Evolutionary conservation across 2,888 invertebrate species (phyloP), one percentile per base, ranked within the genome.

Genomic region (Drosophila atroscutellata): DNA sequence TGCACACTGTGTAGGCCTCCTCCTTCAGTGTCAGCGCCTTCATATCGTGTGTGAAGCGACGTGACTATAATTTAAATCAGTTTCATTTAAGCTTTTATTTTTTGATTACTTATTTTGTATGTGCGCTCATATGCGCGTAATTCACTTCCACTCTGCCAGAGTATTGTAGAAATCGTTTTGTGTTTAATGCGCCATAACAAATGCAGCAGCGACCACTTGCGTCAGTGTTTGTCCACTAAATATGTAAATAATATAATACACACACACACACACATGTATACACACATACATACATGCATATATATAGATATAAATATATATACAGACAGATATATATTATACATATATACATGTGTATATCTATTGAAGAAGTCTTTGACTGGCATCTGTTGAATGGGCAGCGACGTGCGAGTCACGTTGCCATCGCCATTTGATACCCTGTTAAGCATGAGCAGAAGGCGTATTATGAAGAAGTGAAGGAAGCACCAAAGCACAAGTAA

Each of bases 131-230:
- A 66, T 69, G 58, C 58, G 63, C 61, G 55, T 59, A 78, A 75
- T 73, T 72, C 60, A 70, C 69, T 80, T 76, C 77, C 73, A 80
- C 71, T 60, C 68, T 70, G 72, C 49, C 24, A 57, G 56, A 55
- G 66, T 71, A 81, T 86, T 72, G 75, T 80, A 59, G 68, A 74
- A 74, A 86, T 74, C 60, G 67, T 63, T 77, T 72, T 76, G 78
- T 77, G 67, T 72, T 79, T 83, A 86, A 89, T 89, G 88, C 83
- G 89, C 86, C 89, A 85, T 86, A 86, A 74, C 81, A 74, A 86
- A 79, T 79, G 89, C 84, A 81, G 57, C 75, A 59, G 56, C 62
- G 68, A 37, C 57, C 61, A 75, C 77, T 83, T 86, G 84, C 86
- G 86, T 86, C 89, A 88, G 73, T 75, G 65, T 60, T 63, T 69